Base-by-base conservation (phyloP, 1,140 invertebrate genomes). In the Drosophila sproati region DNA sequence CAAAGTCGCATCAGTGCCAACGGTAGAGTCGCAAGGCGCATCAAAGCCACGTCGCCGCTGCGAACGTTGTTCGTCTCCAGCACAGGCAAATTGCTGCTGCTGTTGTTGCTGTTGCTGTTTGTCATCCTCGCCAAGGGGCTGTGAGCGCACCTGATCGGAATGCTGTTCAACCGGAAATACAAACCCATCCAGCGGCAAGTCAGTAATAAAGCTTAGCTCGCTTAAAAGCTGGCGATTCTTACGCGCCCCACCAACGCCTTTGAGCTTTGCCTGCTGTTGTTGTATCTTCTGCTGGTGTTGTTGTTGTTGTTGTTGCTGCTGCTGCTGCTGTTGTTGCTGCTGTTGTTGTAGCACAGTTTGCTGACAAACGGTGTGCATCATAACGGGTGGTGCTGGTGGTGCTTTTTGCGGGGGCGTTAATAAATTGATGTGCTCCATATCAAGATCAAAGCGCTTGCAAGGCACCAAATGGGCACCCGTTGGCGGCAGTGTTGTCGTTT, bases 351-450 rank as follows among this genome's bases (percentile, higher is more conserved):
- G 62, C 35, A 81, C 68, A 35, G 80, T 73, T 55, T 89, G 83
- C 52, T 89, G 80, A 51, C 85, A 88, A 64, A 83, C 81, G 3
- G 86, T 90, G 48, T 89, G 86, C 32, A 83, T 71, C 5, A 82
- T 64, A 48, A 77, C 83, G 5, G 91, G 90, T 5, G 91, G 90
- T n/a, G 91, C 90, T 57, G 91, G 91, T 31, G 90, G 90, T 7
- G 90, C 78, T 39, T 91, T 91, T 52, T 91, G 91, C 12, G 91
- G 91, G 10, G 91, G 91, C 45, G 85, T 86, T 37, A 91, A 51
- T 3, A 90, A 83, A 52, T 91, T 91, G 3, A 91, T 91, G 57
- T 91, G 91, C 55, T 85, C 85, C 91, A 92, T 91, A 43, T 92
- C 89, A 59, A 91, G 57, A 54, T 88, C 90, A 41, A 82, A 89